Percentiles rank a stretch among this genome's conserved stretches.
phyloP scores from a whole-genome alignment of 2,113 vertebrate species.

The Clinocottus analis region DNA sequence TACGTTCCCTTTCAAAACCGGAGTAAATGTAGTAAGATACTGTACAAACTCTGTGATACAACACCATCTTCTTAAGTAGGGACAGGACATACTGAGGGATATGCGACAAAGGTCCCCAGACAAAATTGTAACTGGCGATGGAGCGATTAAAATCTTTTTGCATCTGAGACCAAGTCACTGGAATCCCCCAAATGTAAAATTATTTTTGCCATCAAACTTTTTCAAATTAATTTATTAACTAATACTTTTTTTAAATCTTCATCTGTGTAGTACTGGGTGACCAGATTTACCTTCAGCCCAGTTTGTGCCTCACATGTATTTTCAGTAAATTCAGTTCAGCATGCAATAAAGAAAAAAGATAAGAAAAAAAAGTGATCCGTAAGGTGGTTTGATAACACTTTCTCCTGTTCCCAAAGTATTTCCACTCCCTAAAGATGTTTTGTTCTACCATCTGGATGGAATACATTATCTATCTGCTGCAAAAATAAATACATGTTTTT shows the following conservation, averaged over 20 bases:
- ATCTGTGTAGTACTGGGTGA: neutral
- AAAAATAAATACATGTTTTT: neutral
- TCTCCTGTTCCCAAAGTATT: neutral
- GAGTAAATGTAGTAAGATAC: neutral
- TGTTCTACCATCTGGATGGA: neutral
- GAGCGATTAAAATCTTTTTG: neutral
- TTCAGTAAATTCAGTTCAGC: neutral
- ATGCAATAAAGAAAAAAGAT: neutral
- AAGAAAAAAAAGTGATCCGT: neutral
- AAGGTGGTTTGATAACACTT: constrained; percentile 1
- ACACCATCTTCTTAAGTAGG: neutral
- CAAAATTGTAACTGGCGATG: neutral
- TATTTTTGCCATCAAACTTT: neutral
- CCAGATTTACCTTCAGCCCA: neutral
- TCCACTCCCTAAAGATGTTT: neutral
- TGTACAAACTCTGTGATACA: neutral
- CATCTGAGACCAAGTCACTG: neutral
- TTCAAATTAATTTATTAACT: neutral
- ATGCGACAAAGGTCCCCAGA: neutral
- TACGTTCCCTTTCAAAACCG: too few relatives aligned
- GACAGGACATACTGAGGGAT: neutral
- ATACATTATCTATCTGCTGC: neutral
- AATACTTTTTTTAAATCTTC: neutral
- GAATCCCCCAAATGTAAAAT: neutral
- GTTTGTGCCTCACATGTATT: neutral